A percentile compares a stretch with the other conserved stretches of the same genome.
Evolutionary conservation across 2,113 vertebrate species (phyloP).

Genomic region (Mesitornis unicolor): DNA sequence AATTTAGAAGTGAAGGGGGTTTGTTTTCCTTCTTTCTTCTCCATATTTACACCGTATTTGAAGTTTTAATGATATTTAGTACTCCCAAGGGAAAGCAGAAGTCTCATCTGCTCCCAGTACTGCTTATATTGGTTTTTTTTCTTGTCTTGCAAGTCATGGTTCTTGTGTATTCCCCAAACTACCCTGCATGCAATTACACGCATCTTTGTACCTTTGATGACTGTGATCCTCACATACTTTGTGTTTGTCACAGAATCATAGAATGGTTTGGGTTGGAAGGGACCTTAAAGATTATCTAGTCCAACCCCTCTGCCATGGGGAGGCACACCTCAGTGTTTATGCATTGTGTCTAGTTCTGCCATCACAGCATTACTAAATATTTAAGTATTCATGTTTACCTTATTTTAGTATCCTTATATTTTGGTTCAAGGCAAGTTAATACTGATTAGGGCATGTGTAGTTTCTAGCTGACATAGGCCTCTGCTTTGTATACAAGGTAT

Average conservation of each 20-base stretch:
- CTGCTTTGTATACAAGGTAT: background rate
- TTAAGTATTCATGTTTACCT: background rate
- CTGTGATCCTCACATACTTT: background rate
- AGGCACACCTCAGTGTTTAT: background rate
- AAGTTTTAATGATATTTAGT: background rate
- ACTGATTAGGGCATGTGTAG: background rate
- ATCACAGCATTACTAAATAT: background rate
- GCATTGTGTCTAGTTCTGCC: background rate
- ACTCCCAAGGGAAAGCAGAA: background rate
- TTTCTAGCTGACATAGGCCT: background rate
- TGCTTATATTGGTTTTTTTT: background rate
- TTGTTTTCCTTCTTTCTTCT: background rate
- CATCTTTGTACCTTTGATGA: background rate
- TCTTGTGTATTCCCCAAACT: background rate
- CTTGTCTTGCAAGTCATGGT: background rate
- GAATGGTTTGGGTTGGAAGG: too few relatives aligned
- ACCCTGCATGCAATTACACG: background rate
- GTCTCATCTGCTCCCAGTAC: background rate
- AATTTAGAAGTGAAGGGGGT: background rate
- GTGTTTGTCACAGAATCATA: too few relatives aligned
- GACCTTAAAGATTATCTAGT: too few relatives aligned
- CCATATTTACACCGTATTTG: background rate
- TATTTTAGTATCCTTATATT: background rate
- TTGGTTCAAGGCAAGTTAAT: background rate
- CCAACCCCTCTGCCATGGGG: too few relatives aligned